Percentiles rank a stretch among this genome's conserved stretches.
Conservation (phyloP, 2,113 vertebrate species). For the Thinocorus orbignyianus region DNA sequence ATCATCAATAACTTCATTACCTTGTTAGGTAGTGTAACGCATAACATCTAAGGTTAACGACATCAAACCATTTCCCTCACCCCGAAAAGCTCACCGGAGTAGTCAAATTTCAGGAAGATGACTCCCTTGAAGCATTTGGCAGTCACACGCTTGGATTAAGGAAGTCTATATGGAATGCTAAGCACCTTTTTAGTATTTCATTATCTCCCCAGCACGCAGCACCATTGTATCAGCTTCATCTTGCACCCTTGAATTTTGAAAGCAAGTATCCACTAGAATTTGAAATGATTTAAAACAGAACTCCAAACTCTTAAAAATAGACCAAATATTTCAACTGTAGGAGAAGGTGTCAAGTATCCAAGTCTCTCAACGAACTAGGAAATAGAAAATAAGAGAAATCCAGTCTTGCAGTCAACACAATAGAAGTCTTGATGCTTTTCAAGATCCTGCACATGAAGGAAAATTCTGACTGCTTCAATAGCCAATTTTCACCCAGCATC, state of each 20-base stretch:
- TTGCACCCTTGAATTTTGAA: not conserved
- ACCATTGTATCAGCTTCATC: not conserved
- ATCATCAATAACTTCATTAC: not conserved
- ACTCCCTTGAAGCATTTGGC: constrained; percentile 12
- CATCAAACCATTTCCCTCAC: not conserved
- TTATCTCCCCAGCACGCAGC: not conserved
- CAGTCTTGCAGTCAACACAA: not conserved
- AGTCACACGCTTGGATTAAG: constrained; percentile 12
- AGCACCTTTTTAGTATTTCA: constrained; percentile 11
- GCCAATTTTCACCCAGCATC: not conserved
- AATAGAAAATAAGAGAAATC: not conserved
- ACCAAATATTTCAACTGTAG: not conserved
- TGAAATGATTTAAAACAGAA: constrained; percentile 1
- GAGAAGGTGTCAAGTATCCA: not conserved
- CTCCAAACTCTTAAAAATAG: not conserved
- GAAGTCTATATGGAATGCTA: constrained; percentile 3
- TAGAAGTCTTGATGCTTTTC: not conserved
- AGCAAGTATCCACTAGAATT: not conserved
- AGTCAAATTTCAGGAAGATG: constrained; percentile 12
- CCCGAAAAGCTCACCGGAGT: not conserved
- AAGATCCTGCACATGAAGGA: not conserved
- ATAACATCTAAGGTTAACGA: not conserved
- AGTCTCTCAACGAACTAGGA: not conserved
- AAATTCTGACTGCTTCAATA: not conserved
- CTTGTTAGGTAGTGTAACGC: not conserved